Evolutionary conservation across 2,113 vertebrate species (phyloP).

Genomic region (Mugil cephalus): DNA sequence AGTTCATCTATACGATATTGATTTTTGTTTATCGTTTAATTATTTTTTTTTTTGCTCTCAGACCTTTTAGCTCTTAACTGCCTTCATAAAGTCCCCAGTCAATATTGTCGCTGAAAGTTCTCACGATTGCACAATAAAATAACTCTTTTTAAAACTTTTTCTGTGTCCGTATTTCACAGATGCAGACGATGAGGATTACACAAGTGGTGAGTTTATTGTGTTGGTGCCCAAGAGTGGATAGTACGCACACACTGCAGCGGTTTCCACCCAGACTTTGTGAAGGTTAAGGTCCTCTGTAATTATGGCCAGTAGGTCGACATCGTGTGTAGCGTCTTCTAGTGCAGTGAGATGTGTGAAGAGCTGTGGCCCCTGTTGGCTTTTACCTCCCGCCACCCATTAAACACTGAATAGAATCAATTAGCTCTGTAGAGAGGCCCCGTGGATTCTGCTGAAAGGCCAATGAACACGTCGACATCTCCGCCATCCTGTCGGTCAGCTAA

Average conservation of each 20-base stretch:
- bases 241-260: conserved; percentile 19
- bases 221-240: neutral
- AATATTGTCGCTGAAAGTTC: conserved; percentile 35
- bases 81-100: conserved; percentile 33
- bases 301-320: conserved; percentile 53
- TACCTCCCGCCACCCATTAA: conserved; percentile 69
- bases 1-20: conserved; percentile 22
- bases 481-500: conserved; percentile 67
- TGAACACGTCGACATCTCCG: conserved; percentile 58
- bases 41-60: neutral
- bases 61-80: conserved; percentile 24
- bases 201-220: conserved; percentile 59
- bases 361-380: conserved; percentile 44
- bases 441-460: conserved; percentile 69
- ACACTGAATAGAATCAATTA: conserved; percentile 82
- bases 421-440: conserved; percentile 56
- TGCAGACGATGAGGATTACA: conserved; percentile 58
- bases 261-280: conserved; percentile 36
- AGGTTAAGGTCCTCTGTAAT: conserved; percentile 56
- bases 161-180: conserved; percentile 51
- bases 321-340: conserved; percentile 48
- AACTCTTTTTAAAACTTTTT: neutral
- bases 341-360: conserved; percentile 36
- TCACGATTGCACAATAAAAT: conserved; percentile 4
- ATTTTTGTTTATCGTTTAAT: conserved; percentile 17